These are phyloP conservation scores for Plebejus melissa DNA, from an alignment of 2,888 invertebrate species.

Conservation along the genomic window DNA sequence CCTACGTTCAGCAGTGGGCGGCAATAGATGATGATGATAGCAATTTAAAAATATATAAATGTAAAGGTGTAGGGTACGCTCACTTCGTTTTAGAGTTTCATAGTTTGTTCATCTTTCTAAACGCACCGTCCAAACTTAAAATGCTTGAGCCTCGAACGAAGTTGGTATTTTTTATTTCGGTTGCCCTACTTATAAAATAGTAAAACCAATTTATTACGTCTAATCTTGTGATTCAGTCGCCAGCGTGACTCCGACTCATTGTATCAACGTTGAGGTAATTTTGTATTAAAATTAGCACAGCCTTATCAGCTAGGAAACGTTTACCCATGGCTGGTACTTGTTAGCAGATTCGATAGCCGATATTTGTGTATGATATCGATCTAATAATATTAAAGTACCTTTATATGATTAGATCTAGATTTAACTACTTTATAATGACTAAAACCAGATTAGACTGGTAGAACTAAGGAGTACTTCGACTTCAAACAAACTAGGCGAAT, in stretches of 20 bases:
- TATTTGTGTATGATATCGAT: constrained; percentile 4
- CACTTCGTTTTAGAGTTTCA: no score
- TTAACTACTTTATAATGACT: background rate
- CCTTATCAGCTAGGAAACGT: constrained; percentile 20
- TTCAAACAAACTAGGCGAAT: no score
- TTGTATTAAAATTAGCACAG: constrained; percentile 14
- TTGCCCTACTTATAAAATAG: background rate
- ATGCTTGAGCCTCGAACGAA: no score
- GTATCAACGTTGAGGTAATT: constrained; percentile 22
- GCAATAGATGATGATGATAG: no score
- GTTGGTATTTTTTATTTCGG: background rate
- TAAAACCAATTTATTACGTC: background rate
- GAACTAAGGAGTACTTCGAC: no score
- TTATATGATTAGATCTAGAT: background rate
- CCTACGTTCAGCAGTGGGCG: no score
- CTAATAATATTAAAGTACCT: background rate
- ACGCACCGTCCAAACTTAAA: no score
- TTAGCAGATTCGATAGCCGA: constrained; percentile 1
- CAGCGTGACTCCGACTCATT: background rate
- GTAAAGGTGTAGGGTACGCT: no score
- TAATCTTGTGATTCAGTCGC: background rate
- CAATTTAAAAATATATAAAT: no score
- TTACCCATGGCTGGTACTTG: background rate
- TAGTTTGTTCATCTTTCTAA: no score
- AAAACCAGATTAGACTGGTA: background rate